Evolutionary conservation across 2,797 vertebrate species (phyloP).

Genomic region (Pangasius mekongensis): DNA sequence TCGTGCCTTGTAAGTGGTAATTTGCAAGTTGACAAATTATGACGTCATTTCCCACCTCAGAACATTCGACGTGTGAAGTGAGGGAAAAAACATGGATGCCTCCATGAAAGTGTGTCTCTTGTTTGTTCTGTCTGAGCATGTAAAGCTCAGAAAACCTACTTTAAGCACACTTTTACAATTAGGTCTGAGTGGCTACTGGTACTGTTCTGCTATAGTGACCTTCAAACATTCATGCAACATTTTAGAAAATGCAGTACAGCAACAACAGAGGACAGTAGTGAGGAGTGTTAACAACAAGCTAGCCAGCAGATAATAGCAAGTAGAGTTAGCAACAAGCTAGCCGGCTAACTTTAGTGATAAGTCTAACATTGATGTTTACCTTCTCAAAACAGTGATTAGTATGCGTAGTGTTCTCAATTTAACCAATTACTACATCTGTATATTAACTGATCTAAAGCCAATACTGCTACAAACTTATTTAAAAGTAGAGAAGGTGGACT

Average conservation of each 20-base stretch:
- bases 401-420: background rate
- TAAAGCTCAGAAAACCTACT: background rate
- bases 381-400: background rate
- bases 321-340: background rate
- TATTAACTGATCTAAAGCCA: background rate
- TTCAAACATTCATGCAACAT: background rate
- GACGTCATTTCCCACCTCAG: background rate
- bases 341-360: background rate
- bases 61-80: background rate
- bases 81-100: background rate
- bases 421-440: background rate
- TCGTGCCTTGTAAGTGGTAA: background rate
- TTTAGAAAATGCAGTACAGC: background rate
- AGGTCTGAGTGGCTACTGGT: background rate
- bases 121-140: background rate
- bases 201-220: background rate
- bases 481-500: background rate
- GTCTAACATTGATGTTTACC: background rate
- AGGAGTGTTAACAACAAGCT: background rate
- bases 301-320: background rate
- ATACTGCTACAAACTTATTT: background rate
- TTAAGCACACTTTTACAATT: no score
- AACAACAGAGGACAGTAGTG: background rate
- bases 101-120: background rate
- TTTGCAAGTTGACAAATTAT: background rate